Percentiles rank a stretch among this genome's conserved stretches.
phyloP scores from a whole-genome alignment of 2,797 vertebrate genomes.

The Cetoscarus ocellatus region DNA sequence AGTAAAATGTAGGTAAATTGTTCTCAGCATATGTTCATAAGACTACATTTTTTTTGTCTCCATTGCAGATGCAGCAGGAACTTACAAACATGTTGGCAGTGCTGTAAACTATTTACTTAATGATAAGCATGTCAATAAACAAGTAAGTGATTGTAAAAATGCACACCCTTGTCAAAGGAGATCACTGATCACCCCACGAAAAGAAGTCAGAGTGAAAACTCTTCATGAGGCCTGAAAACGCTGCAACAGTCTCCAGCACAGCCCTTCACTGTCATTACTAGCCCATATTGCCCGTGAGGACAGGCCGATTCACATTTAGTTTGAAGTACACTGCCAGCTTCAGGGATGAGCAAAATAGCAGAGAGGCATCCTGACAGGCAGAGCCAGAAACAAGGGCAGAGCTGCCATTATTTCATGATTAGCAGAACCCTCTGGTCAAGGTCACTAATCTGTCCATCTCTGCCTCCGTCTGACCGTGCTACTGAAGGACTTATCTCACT shows the following conservation, averaged over 20 bases:
- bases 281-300: slow-evolving; percentile 31
- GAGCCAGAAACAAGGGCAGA: slow-evolving; percentile 50
- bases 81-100: neutral
- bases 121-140: neutral
- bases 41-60: no score
- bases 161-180: neutral
- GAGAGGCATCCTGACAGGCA: slow-evolving; percentile 41
- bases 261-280: slow-evolving; percentile 3
- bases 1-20: neutral
- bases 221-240: neutral
- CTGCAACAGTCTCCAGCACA: neutral
- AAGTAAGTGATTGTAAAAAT: neutral
- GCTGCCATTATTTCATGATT: slow-evolving; percentile 52
- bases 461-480: slow-evolving; percentile 23
- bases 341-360: slow-evolving; percentile 17
- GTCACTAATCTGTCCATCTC: slow-evolving; percentile 59
- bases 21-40: neutral
- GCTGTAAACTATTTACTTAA: neutral
- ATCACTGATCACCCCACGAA: neutral
- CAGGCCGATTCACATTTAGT: slow-evolving; percentile 23
- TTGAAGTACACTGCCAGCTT: slow-evolving; percentile 31
- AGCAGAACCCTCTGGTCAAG: slow-evolving; percentile 65
- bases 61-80: neutral
- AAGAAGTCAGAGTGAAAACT: neutral
- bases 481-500: slow-evolving; percentile 23